phyloP scores from a whole-genome alignment of 2,888 invertebrate species.

The Leucania comma region DNA sequence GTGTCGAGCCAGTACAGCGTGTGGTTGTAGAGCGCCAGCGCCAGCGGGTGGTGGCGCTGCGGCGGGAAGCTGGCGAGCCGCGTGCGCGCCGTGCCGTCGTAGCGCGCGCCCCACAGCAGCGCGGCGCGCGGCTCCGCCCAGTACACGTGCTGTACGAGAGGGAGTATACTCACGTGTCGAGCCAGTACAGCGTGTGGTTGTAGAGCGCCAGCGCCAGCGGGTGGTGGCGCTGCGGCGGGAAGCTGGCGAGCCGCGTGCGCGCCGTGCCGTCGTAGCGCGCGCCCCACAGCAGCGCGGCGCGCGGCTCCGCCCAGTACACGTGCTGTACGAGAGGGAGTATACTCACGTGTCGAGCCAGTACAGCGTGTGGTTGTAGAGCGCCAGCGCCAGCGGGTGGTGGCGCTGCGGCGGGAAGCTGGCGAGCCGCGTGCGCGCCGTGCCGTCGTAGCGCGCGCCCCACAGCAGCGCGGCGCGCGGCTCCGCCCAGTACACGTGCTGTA shows the following conservation, averaged over 20 bases:
- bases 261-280: conserved; percentile 93
- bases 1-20: too few species aligned
- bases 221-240: conserved; percentile 86
- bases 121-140: conserved; percentile 94
- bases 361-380: conserved; percentile 91
- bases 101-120: conserved; percentile 93
- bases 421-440: conserved; percentile 90
- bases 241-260: conserved; percentile 78
- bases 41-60: too few species aligned
- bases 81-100: conserved; percentile 92
- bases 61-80: too few species aligned
- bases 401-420: conserved; percentile 84
- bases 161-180: conserved; percentile 92
- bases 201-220: conserved; percentile 93
- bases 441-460: conserved; percentile 93
- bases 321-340: conserved; percentile 68
- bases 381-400: conserved; percentile 92
- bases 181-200: conserved; percentile 93
- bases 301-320: conserved; percentile 95
- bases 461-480: conserved; percentile 93
- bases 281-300: conserved; percentile 93
- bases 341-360: conserved; percentile 88
- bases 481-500: conserved; percentile 91
- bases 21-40: too few species aligned
- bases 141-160: conserved; percentile 90